Evolutionary conservation across 2,113 vertebrate species (phyloP), one percentile per base, ranked within the genome.

Genomic region (Leuciscus idus): DNA sequence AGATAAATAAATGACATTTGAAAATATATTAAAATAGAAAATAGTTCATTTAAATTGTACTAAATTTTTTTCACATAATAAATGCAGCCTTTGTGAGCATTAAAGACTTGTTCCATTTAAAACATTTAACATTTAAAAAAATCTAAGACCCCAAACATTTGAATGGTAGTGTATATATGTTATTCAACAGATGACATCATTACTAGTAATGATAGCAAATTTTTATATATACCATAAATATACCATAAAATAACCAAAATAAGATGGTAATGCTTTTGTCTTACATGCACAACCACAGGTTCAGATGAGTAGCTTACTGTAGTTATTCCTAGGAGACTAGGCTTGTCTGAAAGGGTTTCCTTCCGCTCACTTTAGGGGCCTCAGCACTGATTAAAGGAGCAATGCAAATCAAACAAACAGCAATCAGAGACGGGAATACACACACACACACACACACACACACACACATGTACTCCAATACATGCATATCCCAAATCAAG

Each of bases 341-440:
- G 76, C 68, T 64, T 30, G 75, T 84, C 81, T 79, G 68, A 74
- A 28, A 23, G 82, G 75, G 55, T 84, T 87, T 87, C 82, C 86
- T 84, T 87, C 80, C 86, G 36, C 28, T 80, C 61, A 43, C 26
- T 72, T 66, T 74, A 70, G 8, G 61, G 86, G 52, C 50, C 81
- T 73, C 52, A 7, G 39, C 61, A 59, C 83, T 87, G 86, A 87
- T 87, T 84, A 87, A 87, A 87, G 86, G 77, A 70, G 66, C 46
- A 55, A 39, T 43, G 75, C 36, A 81, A 90, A 92, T 93, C 91
- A 90, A 90, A 93, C 92, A 94, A 95, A 94, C 92, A 93, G 92
- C 90, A 94, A 94, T 94, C 92, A 94, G 91, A 81, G 66, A 79
- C 21, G 50, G 52, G 26, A 70, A 83, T 13, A 83, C 84, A 55